These are phyloP conservation scores for Antechinus stuartii DNA, from an alignment of 2,113 vertebrate species.

Conservation along the genomic window DNA sequence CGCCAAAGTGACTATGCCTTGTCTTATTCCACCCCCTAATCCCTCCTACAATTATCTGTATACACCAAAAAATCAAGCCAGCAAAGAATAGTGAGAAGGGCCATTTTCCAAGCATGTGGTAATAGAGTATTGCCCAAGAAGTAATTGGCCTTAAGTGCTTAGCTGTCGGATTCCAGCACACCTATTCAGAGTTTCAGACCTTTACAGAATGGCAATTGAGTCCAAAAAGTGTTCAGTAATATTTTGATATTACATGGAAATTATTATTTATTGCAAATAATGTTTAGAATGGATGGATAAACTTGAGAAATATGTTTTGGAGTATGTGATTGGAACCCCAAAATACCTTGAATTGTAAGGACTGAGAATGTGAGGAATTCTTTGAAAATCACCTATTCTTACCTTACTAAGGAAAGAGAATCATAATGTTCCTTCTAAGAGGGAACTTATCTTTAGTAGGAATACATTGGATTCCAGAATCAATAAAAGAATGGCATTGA, in stretches of 20 bases:
- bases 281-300: neutral
- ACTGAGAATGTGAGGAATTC: neutral
- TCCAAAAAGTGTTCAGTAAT: neutral
- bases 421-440: slow-evolving; percentile 15
- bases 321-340: neutral
- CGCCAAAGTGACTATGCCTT: too few relatives aligned
- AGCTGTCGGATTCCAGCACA: too few relatives aligned
- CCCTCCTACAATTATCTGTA: too few relatives aligned
- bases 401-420: neutral
- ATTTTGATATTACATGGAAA: neutral
- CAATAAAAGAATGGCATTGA: slow-evolving; percentile 41
- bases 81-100: too few relatives aligned
- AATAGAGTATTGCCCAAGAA: too few relatives aligned
- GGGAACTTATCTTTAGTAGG: slow-evolving; percentile 18
- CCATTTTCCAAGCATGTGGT: too few relatives aligned
- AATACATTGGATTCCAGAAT: neutral
- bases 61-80: too few relatives aligned
- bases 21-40: too few relatives aligned
- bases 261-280: neutral
- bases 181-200: too few relatives aligned
- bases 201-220: neutral
- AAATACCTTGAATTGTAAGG: slow-evolving; percentile 28
- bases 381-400: neutral
- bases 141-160: too few relatives aligned
- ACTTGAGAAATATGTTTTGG: neutral